Base-by-base conservation (phyloP, 1,140 invertebrate genomes). In the Liolophura sinensis region DNA sequence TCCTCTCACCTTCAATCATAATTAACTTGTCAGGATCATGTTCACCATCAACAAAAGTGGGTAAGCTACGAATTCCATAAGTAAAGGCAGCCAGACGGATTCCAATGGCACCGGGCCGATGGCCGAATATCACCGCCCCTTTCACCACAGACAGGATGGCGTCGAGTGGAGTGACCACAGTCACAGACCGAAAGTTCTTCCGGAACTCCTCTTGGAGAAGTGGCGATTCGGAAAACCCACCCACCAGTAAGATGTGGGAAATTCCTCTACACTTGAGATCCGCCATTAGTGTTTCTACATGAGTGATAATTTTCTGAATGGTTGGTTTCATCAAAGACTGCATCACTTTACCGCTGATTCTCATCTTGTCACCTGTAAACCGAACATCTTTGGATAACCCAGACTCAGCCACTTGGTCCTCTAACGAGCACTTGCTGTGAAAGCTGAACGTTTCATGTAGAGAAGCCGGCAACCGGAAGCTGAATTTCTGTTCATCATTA, bases 1-100 rank as follows among this genome's bases (percentile, higher is more conserved):
- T 40, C 9, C 31, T 40, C 9, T 40, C 31, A 40, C 31, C 31
- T 40, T 40, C 31, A 40, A 9, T 9, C 3, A 40, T 40, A 40
- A 5, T 5, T 40, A 40, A 40, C 31, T 40, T 40, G 31, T 40
- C 31, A 40, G 31, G 31, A 40, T 40, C 31, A 40, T 66, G 59
- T 48, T 48, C 56, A 7, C 59, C 52, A 1, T 64, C 18, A 25
- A 67, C 60, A 52, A 72, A 74, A 1, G 40, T 24, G 1, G 57
- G 48, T 15, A 47, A 64, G 22, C 27, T 68, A 18, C 62, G 60
- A 5, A 72, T 64, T 14, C 73, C 73, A 48, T 74, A 74, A 16
- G 73, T 74, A 31, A 62, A 72, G 16, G 62, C 62, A 1, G 73
- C 60, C n/a, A 68, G 49, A n/a, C 73, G 58, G 14, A 59, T 64